Evolutionary conservation across 2,888 invertebrate genomes (phyloP), one percentile per base, ranked within the genome.

Genomic region (Melanophora roralis): DNA sequence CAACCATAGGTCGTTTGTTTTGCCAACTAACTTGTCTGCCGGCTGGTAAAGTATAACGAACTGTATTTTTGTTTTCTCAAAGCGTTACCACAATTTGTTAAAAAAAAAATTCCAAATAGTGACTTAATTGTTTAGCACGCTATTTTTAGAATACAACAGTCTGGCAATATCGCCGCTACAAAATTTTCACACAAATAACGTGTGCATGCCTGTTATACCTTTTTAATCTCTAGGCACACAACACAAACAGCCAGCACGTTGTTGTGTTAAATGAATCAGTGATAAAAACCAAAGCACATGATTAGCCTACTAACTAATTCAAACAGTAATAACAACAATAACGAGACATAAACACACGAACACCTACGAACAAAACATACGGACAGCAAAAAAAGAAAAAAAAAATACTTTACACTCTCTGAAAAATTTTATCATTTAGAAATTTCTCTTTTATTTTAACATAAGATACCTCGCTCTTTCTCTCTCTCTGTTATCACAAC

Each of bases 241-340:
- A 72, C 76, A 64, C 80, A 72, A 73, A 16, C 72, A 57, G 38
- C 51, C 43, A 72, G 74, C 78, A 78, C 79, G 80, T 81, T 71
- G 74, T 82, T 82, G 84, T 84, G 79, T 83, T 85, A 85, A 87
- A 87, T 87, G 87, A 87, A 87, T 86, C 85, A 84, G 82, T 83
- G 82, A 79, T 81, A 82, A 84, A 87, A 87, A 87, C 85, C 86
- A 86, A 88, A 86, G 85, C 87, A 87, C 84, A 88, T 87, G 88
- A 87, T 87, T 88, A 87, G 88, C 87, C 88, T 86, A 87, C 86
- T 88, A 86, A 79, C 73, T 80, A 78, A 81, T 79, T 76, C 81
- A 73, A 78, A 72, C 67, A 72, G 65, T 64, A 69, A 76, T 38
- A 62, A 72, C 40, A 27, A 62, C 62, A 55, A 76, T 43, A 49